Evolutionary conservation across 2,888 invertebrate genomes (phyloP), one percentile per base, ranked within the genome.

Genomic region (Drosophila meridionalis): DNA sequence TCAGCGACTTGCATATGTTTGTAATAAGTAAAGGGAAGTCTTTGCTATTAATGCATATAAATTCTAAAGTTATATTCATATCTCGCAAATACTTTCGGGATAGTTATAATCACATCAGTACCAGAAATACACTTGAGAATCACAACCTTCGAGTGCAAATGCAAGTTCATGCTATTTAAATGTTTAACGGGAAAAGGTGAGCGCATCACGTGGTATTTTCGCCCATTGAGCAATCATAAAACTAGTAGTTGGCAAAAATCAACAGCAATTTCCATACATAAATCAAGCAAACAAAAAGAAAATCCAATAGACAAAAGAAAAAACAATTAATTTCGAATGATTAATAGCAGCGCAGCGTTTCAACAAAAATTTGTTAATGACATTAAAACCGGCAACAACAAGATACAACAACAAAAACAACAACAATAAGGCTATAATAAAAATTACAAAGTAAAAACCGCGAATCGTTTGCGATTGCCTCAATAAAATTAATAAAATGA

Each of bases 251-350:
- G 38, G 66, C 68, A 71, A 69, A 73, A 76, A 59, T 86, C 81
- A 73, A 69, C 63, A 73, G 57, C 60, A 52, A 53, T 67, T 65
- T 61, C 12, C 50, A 64, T 69, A 66, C 86, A 88, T 88, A 89
- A 87, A 86, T 83, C 87, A 89, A 86, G 60, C 75, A 81, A 73
- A 76, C 78, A 83, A 79, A 79, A 88, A 83, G 74, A 83, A 88
- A 81, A 71, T 76, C 76, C 70, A 76, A 72, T 71, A 64, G 45
- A 70, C 61, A 52, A 58, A 57, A 73, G 53, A 59, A 48, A 38
- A 64, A 69, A 78, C 80, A 76, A 72, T 81, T 82, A 69, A 83
- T 77, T 84, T 80, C 64, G 68, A 83, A 84, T 87, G 89, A 87
- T 87, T 87, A 87, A 87, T 87, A 79, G 73, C 76, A 68, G 56